Evolutionary conservation across 2,888 invertebrate genomes (phyloP).

Genomic region (Actias luna): DNA sequence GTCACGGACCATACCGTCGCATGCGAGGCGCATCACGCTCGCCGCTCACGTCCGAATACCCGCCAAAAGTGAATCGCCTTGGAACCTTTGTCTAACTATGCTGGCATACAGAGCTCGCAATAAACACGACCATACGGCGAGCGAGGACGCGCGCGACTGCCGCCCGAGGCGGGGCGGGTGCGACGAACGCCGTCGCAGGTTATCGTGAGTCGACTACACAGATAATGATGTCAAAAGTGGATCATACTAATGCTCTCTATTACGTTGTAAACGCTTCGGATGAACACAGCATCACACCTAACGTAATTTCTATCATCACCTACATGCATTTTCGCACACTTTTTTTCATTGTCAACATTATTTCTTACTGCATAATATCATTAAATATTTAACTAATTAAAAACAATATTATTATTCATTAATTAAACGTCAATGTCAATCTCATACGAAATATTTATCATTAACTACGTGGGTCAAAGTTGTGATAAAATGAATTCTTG

Average conservation of each 20-base stretch:
- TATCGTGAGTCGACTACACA: slow-evolving; percentile 77
- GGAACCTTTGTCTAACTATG: slow-evolving; percentile 31
- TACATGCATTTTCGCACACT: neutral
- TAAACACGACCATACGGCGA: slow-evolving; percentile 53
- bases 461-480: neutral
- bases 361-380: neutral
- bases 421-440: neutral
- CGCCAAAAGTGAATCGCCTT: slow-evolving; percentile 74
- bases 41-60: slow-evolving; percentile 64
- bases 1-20: slow-evolving; percentile 70
- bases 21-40: slow-evolving; percentile 66
- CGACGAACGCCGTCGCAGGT: slow-evolving; percentile 72
- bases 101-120: slow-evolving; percentile 36
- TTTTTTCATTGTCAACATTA: neutral
- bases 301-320: slow-evolving; percentile 30
- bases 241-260: slow-evolving; percentile 79
- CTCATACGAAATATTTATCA: neutral
- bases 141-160: slow-evolving; percentile 73
- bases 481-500: neutral
- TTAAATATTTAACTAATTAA: no score
- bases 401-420: no score
- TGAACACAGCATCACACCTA: slow-evolving; percentile 40
- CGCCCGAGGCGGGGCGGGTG: slow-evolving; percentile 65
- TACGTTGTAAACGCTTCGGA: slow-evolving; percentile 74
- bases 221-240: slow-evolving; percentile 82